phyloP scores from a whole-genome alignment of 1,140 invertebrate species.

The Hycleus phaleratus region DNA sequence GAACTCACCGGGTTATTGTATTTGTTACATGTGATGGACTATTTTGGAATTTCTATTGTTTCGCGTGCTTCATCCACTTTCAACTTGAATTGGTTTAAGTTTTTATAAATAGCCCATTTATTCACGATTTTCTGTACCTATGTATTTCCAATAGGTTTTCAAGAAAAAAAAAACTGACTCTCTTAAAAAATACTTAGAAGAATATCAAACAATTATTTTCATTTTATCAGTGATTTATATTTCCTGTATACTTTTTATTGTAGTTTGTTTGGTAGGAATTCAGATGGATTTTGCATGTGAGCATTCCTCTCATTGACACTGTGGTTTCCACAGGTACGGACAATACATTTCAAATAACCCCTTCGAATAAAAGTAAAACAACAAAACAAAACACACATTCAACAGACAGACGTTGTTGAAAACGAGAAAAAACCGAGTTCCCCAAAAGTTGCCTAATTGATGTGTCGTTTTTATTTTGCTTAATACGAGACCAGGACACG shows the following conservation, averaged over 20 bases:
- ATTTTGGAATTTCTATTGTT: slow-evolving; percentile 40
- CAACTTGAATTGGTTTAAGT: neutral
- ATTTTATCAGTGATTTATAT: too few relatives aligned
- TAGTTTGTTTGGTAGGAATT: too few relatives aligned
- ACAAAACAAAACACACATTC: neutral
- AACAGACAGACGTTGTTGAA: neutral
- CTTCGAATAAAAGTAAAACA: neutral
- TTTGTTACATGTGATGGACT: slow-evolving; percentile 33
- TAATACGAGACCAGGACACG: slow-evolving; percentile 38
- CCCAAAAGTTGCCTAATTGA: slow-evolving; percentile 40
- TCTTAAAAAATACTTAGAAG: too few relatives aligned
- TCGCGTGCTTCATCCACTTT: slow-evolving; percentile 23
- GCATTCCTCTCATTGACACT: too few relatives aligned
- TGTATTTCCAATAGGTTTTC: too few relatives aligned
- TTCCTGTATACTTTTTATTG: too few relatives aligned
- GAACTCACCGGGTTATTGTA: slow-evolving; percentile 21
- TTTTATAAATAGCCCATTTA: neutral
- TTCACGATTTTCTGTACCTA: neutral
- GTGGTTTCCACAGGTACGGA: too few relatives aligned
- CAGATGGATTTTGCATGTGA: too few relatives aligned
- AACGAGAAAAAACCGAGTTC: slow-evolving; percentile 24
- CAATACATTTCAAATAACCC: neutral
- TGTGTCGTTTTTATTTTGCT: slow-evolving; percentile 42
- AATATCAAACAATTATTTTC: too few relatives aligned
- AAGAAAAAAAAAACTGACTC: too few relatives aligned